A percentile compares a stretch with the other conserved stretches of the same genome.
phyloP scores from a whole-genome alignment of 2,888 invertebrate species.

The Cryptus armator region DNA sequence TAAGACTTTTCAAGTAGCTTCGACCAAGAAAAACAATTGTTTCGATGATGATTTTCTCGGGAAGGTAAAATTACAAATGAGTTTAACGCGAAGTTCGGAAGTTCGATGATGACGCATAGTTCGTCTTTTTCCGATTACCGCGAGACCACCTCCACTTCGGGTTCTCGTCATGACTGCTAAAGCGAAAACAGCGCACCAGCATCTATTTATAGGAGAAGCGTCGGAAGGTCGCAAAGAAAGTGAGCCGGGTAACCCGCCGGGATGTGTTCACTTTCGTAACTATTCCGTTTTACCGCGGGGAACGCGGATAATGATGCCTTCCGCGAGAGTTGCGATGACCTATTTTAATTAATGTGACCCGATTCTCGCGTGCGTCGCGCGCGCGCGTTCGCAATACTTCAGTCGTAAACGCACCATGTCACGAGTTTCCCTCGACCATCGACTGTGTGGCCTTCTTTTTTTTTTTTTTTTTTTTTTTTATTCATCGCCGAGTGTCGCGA shows the following conservation, averaged over 20 bases:
- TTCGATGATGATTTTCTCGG: neutral
- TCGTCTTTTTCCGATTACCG: neutral
- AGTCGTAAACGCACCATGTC: neutral
- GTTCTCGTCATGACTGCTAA: constrained; percentile 10
- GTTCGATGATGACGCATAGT: constrained; percentile 9
- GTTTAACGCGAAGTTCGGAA: neutral
- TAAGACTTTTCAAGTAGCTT: neutral
- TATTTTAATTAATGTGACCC: constrained; percentile 30
- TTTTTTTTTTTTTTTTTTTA: constrained; percentile 4
- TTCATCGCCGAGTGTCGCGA: constrained; percentile 3
- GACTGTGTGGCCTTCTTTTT: neutral
- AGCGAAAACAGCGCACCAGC: constrained; percentile 7
- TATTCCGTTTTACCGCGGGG: neutral
- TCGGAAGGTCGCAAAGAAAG: constrained; percentile 81
- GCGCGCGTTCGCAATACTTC: neutral
- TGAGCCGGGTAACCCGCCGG: constrained; percentile 72
- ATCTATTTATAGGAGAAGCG: constrained; percentile 59
- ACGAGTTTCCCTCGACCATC: constrained; percentile 9
- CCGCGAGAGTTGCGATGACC: constrained; percentile 22
- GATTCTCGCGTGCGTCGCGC: neutral
- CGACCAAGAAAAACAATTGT: neutral
- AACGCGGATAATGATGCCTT: constrained; percentile 21
- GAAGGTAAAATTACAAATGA: neutral
- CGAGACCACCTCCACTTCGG: constrained; percentile 16
- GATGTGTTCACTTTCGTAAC: constrained; percentile 67